These are phyloP conservation scores for Armadillidium nasatum DNA, from an alignment of 1,140 invertebrate species.

Conservation along the genomic window DNA sequence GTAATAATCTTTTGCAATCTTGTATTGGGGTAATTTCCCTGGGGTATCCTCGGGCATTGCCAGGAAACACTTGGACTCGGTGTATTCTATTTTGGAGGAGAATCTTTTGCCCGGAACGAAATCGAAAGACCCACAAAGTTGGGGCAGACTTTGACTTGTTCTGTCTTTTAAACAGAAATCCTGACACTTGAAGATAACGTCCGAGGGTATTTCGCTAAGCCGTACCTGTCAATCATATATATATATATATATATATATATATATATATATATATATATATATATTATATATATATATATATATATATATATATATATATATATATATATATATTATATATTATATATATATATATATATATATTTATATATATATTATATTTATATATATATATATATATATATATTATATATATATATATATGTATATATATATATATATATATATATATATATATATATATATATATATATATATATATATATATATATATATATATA, in stretches of 20 bases:
- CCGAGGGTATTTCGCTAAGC: slow-evolving; percentile 27
- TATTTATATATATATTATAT: too few species aligned
- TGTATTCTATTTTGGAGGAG: slow-evolving; percentile 71
- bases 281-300: not conserved
- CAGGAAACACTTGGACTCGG: slow-evolving; percentile 82
- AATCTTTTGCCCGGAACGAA: slow-evolving; percentile 78
- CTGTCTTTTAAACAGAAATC: slow-evolving; percentile 77
- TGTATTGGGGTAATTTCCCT: slow-evolving; percentile 60
- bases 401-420: not conserved
- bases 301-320: not conserved
- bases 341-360: too few species aligned
- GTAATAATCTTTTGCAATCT: slow-evolving; percentile 76
- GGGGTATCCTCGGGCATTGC: slow-evolving; percentile 71
- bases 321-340: not conserved
- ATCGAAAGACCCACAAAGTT: slow-evolving; percentile 78
- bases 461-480: not conserved
- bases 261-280: not conserved
- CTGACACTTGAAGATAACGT: slow-evolving; percentile 73
- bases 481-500: not conserved
- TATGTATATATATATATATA: not conserved
- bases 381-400: not conserved
- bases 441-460: too few species aligned
- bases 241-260: slow-evolving; percentile 5
- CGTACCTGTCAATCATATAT: slow-evolving; percentile 14
- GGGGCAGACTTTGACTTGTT: slow-evolving; percentile 71